Evolutionary conservation across 2,888 invertebrate genomes (phyloP).

Genomic region (Temnothorax unifasciatus): DNA sequence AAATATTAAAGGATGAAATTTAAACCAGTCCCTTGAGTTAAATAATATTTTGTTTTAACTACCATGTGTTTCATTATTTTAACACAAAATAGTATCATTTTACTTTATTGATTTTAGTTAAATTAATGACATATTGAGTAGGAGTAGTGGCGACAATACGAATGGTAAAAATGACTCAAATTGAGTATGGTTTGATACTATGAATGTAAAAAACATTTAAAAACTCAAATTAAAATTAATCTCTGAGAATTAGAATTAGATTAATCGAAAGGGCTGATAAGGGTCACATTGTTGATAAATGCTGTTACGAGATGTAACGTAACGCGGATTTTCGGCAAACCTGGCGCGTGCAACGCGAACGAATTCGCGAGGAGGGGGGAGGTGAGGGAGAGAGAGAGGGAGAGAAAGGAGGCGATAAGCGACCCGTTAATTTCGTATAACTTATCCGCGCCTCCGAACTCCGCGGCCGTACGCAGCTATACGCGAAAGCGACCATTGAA

Average conservation of each 20-base stretch:
- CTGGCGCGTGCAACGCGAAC: background rate
- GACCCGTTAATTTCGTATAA: constrained; percentile 74
- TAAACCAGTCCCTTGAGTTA: too few relatives aligned
- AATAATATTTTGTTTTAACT: too few relatives aligned
- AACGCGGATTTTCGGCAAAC: background rate
- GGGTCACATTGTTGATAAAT: background rate
- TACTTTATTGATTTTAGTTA: too few relatives aligned
- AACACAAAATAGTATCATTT: too few relatives aligned
- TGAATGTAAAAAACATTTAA: background rate
- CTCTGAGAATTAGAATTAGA: background rate
- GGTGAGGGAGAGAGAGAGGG: background rate
- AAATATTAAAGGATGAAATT: too few relatives aligned
- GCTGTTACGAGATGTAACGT: background rate
- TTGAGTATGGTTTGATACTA: too few relatives aligned
- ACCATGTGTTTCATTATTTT: too few relatives aligned
- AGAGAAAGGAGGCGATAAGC: constrained; percentile 61
- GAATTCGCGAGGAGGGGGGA: background rate
- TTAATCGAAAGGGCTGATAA: too few relatives aligned
- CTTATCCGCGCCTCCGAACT: constrained; percentile 62
- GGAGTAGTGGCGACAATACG: too few relatives aligned
- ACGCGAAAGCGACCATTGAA: constrained; percentile 62
- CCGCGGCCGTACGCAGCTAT: constrained; percentile 46
- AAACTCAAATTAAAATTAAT: background rate
- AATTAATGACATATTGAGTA: too few relatives aligned
- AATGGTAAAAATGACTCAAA: too few relatives aligned